Conservation (phyloP, 2,888 invertebrate species). For the Sinhomidia bicolor region DNA sequence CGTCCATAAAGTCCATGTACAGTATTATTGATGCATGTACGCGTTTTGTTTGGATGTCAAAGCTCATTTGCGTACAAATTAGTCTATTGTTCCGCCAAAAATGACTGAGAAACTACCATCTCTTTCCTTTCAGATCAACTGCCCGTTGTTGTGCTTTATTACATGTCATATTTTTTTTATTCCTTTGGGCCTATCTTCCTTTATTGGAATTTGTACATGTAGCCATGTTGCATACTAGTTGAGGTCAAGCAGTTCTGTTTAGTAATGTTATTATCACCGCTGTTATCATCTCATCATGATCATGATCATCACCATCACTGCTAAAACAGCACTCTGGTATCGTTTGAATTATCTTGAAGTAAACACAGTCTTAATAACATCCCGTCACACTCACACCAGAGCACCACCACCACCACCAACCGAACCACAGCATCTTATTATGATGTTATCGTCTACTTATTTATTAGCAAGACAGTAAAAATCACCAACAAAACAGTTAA, state of each 20-base stretch:
- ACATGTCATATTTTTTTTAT: background rate
- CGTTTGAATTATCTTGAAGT: slow-evolving; percentile 13
- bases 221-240: background rate
- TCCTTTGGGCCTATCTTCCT: background rate
- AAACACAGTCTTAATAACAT: background rate
- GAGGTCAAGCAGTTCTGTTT: slow-evolving; percentile 57
- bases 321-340: too few species aligned
- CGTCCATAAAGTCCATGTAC: too few species aligned
- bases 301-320: slow-evolving; percentile 25
- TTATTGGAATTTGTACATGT: background rate
- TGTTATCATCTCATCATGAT: slow-evolving; percentile 56
- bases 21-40: background rate
- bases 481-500: slow-evolving; percentile 21
- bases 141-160: slow-evolving; percentile 19
- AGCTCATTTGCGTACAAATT: slow-evolving; percentile 65
- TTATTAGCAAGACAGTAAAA: slow-evolving; percentile 40
- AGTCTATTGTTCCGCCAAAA: slow-evolving; percentile 63
- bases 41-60: slow-evolving; percentile 24
- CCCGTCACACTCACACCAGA: background rate
- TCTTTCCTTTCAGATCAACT: slow-evolving; percentile 35
- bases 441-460: slow-evolving; percentile 34
- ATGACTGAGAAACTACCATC: slow-evolving; percentile 53
- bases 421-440: slow-evolving; percentile 21
- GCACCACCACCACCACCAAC: slow-evolving; percentile 31
- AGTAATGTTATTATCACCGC: slow-evolving; percentile 40